Evolutionary conservation across 2,113 vertebrate genomes (phyloP), one percentile per base, ranked within the genome.

Genomic region (Polypterus senegalus): DNA sequence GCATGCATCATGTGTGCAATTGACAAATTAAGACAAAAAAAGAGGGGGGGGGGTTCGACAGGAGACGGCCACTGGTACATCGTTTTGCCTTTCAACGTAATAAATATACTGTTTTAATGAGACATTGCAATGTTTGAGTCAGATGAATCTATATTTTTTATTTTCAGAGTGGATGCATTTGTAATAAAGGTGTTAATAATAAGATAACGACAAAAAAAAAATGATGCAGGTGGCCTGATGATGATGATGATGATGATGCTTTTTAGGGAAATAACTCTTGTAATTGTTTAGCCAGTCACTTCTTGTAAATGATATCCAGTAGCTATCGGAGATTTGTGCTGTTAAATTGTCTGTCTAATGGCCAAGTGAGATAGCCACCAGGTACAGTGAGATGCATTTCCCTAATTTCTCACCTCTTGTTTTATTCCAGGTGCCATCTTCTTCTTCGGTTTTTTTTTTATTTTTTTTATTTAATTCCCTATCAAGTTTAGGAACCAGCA

Each of bases 241-340:
- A 27, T 27, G 27, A 27, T 27, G 27, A 27, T 27, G 27, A 71
- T 27, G 27, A 27, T 27, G 27, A 71, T 67, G 72, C 66, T 74
- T 69, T 27, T 61, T 74, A 74, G 69, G 70, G 63, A 64, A 69
- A 67, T 73, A 66, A 27, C 27, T 62, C 69, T 65, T 69, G 72
- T 74, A 67, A 67, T 69, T 69, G 67, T 71, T 66, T 65, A 61
- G 64, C 67, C 67, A 64, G 63, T 68, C 65, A 64, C 69, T 65
- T 71, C 66, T 67, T 71, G 68, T 74, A 74, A 64, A 65, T 27
- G 27, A 27, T 27, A 65, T 68, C 62, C 56, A 64, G 61, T 71
- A 69, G 65, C 67, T 69, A 69, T 65, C 67, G 62, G 61, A 69
- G 64, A 69, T 70, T 69, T 71, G 63, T 71, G 69, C 69, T 74